Evolutionary conservation across 2,797 vertebrate species (phyloP).

Genomic region (Neosilurus mollespiculum): DNA sequence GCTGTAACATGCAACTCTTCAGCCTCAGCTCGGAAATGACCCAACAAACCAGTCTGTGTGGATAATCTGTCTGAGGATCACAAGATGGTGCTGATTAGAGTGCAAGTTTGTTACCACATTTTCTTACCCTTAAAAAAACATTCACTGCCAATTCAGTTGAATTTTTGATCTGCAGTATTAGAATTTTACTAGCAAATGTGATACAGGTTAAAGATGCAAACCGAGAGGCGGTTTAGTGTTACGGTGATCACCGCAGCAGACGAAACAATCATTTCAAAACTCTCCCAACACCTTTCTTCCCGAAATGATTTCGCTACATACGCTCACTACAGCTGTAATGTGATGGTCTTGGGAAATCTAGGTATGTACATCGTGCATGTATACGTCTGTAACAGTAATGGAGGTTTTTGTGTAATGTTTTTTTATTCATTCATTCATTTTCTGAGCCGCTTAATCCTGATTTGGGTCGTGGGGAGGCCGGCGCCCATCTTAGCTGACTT

Average conservation of each 20-base stretch:
- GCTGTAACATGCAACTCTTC: not conserved
- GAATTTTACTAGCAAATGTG: no score
- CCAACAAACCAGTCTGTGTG: not conserved
- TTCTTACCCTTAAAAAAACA: no score
- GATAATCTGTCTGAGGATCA: not conserved
- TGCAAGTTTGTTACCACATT: not conserved
- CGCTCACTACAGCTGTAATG: not conserved
- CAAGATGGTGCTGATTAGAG: not conserved
- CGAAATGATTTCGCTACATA: not conserved
- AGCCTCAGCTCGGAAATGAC: conserved; percentile 21
- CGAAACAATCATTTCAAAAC: not conserved
- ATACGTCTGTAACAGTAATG: not conserved
- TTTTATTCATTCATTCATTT: no score
- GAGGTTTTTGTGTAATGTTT: not conserved
- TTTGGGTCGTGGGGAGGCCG: no score
- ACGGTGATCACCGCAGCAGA: no score
- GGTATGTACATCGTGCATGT: not conserved
- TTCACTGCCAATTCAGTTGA: no score
- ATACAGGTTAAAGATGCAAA: no score
- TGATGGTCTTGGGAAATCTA: not conserved
- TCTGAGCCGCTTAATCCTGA: no score
- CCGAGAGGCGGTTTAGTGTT: no score
- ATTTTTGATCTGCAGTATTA: no score
- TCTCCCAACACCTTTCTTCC: no score
- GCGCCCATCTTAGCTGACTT: no score